phyloP scores from a whole-genome alignment of 2,113 vertebrate species.

The Ploceus nigricollis region DNA sequence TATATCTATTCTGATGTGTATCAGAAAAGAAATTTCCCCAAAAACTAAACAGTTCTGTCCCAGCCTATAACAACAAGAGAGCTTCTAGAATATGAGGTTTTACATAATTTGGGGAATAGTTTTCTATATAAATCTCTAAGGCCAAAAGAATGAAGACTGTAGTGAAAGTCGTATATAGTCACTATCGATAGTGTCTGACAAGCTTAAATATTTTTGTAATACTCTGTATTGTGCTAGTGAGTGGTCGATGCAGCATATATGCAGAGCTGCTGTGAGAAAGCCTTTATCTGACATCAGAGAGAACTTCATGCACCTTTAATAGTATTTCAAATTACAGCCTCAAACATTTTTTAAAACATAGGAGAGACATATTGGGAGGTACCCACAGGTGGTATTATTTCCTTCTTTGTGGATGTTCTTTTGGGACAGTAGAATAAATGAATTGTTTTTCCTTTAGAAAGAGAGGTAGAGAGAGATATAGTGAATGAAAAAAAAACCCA shows the following conservation, averaged over 20 bases:
- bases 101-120: background rate
- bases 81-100: background rate
- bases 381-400: slow-evolving; percentile 37
- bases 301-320: background rate
- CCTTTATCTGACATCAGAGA: background rate
- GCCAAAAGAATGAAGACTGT: background rate
- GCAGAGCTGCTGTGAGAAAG: background rate
- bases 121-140: background rate
- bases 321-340: slow-evolving; percentile 24
- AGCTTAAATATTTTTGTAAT: background rate
- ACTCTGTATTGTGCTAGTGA: background rate
- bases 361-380: slow-evolving; percentile 8
- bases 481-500: background rate
- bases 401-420: background rate
- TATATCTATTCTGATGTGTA: background rate
- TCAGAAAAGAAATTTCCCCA: background rate
- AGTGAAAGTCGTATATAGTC: background rate
- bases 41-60: background rate
- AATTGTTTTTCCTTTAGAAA: slow-evolving; percentile 41
- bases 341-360: slow-evolving; percentile 58
- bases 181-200: background rate
- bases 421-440: slow-evolving; percentile 3
- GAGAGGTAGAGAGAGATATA: background rate
- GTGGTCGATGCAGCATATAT: background rate
- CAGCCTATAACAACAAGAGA: background rate